Evolutionary conservation across 92 coral and sea anemone genomes (phyloP), one percentile per base, ranked within the genome.

Genomic region (Phymanthus crucifer): DNA sequence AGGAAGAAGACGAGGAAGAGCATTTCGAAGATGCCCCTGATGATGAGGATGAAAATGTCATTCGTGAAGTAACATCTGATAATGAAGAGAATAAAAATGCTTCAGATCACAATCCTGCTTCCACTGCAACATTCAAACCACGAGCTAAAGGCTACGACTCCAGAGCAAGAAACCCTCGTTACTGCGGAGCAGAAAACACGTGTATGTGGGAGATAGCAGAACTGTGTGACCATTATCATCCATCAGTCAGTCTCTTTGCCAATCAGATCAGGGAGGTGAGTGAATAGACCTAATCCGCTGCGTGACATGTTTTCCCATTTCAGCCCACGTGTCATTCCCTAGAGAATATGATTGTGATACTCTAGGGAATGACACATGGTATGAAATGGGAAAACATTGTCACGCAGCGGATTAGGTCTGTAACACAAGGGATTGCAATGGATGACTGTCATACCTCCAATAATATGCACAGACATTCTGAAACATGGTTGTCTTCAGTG

Each of bases 1-100:
- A 95, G 98, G 98, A 93, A 69, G 92, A 88, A 31, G 99, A 93
- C 71, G 98, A 95, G 1, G 99, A 95, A 64, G 99, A 95, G 37
- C 98, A 95, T 70, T 95, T 93, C 57, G 85, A 88, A 24, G 98
- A 94, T 74, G 69, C 72, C 45, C 77, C 89, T 52, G 91, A 86
- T 64, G 76, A 76, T 26, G 83, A 75, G 11, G 84, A 85, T 73
- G 84, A 79, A 11, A 71, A 57, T 57, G 78, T 52, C 70, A 66
- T 58, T 37, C 65, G 83, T 13, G 82, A 74, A 46, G 83, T 75
- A 4, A 77, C 75, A 1, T 70, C 74, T 17, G 84, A 64, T 43
- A 70, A 71, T 3, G 86, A 71, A 5, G 72, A 69, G 61, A 23
- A 74, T 34, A 61, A 18, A 10, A 32, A 0, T 8, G 33, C 45